Conservation (phyloP, 2,888 invertebrate species). For the Drosophila planitibia region DNA sequence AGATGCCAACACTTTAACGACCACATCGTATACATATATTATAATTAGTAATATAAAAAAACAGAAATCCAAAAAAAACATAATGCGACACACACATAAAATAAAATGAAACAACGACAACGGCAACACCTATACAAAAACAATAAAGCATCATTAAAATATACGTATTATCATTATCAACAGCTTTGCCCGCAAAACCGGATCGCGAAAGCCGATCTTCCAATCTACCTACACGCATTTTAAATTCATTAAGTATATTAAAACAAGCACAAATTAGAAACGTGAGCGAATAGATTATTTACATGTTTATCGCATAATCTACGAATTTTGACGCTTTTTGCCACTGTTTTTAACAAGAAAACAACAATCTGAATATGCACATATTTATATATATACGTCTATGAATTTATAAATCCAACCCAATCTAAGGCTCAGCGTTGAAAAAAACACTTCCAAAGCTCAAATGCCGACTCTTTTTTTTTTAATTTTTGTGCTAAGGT, state of each 20-base stretch:
- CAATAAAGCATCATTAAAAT: slow-evolving; percentile 80
- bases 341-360: slow-evolving; percentile 70
- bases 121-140: slow-evolving; percentile 78
- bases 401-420: slow-evolving; percentile 34
- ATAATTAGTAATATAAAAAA: slow-evolving; percentile 65
- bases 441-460: slow-evolving; percentile 69
- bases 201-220: slow-evolving; percentile 38
- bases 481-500: slow-evolving; percentile 29
- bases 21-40: slow-evolving; percentile 67
- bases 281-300: slow-evolving; percentile 65
- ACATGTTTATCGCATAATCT: slow-evolving; percentile 79
- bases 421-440: slow-evolving; percentile 58
- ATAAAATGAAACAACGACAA: slow-evolving; percentile 36
- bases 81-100: slow-evolving; percentile 48
- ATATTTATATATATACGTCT: slow-evolving; percentile 33
- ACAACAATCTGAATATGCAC: slow-evolving; percentile 37
- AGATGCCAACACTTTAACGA: slow-evolving; percentile 58
- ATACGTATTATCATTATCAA: slow-evolving; percentile 78
- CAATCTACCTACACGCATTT: slow-evolving; percentile 40
- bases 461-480: slow-evolving; percentile 60
- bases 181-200: slow-evolving; percentile 75
- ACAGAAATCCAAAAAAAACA: not conserved
- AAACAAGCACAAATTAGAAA: slow-evolving; percentile 80
- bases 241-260: slow-evolving; percentile 79
- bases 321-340: slow-evolving; percentile 79